A percentile compares a stretch with the other conserved stretches of the same genome.
phyloP scores from a whole-genome alignment of 2,888 invertebrate genomes.

The Biston betularia region DNA sequence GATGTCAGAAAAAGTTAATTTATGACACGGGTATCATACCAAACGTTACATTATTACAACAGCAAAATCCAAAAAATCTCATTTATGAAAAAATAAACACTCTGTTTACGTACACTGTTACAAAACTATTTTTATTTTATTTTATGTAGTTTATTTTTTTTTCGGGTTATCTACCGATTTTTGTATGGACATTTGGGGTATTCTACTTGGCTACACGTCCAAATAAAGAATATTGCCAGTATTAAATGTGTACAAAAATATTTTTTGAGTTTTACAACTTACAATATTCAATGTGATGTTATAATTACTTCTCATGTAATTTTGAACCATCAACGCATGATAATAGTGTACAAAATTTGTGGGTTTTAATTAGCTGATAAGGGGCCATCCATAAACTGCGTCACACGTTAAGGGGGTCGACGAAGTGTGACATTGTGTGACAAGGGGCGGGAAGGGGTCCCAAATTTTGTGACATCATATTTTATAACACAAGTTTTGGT shows the following conservation, averaged over 20 bases:
- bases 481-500: too few species aligned
- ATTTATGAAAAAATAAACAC: slow-evolving; percentile 78
- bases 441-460: too few species aligned
- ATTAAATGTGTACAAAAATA: slow-evolving; percentile 28
- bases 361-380: too few species aligned
- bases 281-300: slow-evolving; percentile 36
- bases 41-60: slow-evolving; percentile 44
- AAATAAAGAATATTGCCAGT: slow-evolving; percentile 26
- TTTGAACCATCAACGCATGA: not conserved
- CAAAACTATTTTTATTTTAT: slow-evolving; percentile 69
- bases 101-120: slow-evolving; percentile 68
- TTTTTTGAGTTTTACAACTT: slow-evolving; percentile 22
- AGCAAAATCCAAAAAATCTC: slow-evolving; percentile 59
- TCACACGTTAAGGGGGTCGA: too few species aligned
- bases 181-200: slow-evolving; percentile 69
- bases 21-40: slow-evolving; percentile 22
- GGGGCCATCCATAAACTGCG: too few species aligned
- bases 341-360: slow-evolving; percentile 19
- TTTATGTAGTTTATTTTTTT: slow-evolving; percentile 34
- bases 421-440: too few species aligned
- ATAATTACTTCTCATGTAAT: slow-evolving; percentile 18
- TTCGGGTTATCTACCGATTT: slow-evolving; percentile 59
- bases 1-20: slow-evolving; percentile 6
- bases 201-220: slow-evolving; percentile 35
- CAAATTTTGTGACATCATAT: too few species aligned